These are phyloP conservation scores for Esox lucius DNA, from an alignment of 2,797 vertebrate genomes.

Conservation along the genomic window DNA sequence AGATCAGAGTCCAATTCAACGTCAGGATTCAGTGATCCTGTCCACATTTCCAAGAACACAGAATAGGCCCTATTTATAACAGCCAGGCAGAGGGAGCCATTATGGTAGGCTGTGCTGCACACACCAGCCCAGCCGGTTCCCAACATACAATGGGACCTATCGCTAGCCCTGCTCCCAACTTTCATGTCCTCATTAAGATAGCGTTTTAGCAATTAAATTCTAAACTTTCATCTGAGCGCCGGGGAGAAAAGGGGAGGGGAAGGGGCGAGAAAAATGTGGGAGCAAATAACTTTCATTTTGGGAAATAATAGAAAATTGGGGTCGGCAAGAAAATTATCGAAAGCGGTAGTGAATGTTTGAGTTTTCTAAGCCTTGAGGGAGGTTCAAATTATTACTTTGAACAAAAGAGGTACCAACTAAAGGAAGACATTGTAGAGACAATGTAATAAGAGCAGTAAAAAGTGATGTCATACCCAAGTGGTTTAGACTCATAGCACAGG, in stretches of 20 bases:
- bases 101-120: neutral
- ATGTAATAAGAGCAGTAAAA: neutral
- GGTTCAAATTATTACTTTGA: neutral
- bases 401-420: neutral
- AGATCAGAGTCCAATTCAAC: too few species aligned
- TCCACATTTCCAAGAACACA: too few species aligned
- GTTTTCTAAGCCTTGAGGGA: neutral
- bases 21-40: too few species aligned
- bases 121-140: neutral
- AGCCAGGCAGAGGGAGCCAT: neutral
- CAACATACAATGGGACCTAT: slow-evolving; percentile 7
- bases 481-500: too few species aligned
- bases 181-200: slow-evolving; percentile 32
- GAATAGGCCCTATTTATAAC: neutral
- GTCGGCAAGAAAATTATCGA: neutral
- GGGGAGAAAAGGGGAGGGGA: neutral
- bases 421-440: neutral
- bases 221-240: slow-evolving; percentile 11
- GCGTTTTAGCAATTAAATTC: slow-evolving; percentile 23
- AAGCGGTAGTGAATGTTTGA: neutral
- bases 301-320: neutral
- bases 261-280: neutral
- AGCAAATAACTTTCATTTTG: slow-evolving; percentile 1
- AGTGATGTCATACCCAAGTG: too few species aligned
- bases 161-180: neutral